phyloP scores from a whole-genome alignment of 92 coral and sea anemone species.

The Umimayanthus chanpuru region DNA sequence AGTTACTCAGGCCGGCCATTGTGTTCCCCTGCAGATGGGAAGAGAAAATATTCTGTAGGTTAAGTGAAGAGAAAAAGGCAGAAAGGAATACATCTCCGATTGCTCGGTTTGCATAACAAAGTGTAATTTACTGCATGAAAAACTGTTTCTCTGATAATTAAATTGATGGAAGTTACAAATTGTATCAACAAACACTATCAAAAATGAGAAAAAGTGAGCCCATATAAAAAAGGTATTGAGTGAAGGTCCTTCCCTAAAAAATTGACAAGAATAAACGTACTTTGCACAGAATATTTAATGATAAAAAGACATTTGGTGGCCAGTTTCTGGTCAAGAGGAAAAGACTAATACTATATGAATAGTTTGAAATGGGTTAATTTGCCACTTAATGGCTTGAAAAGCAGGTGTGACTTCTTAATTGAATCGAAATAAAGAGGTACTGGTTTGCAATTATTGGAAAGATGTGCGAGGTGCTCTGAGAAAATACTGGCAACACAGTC shows the following conservation, averaged over 20 bases:
- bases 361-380: slow-evolving; percentile 46
- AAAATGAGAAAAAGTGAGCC: not conserved
- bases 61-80: not conserved
- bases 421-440: slow-evolving; percentile 49
- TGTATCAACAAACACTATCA: slow-evolving; percentile 12
- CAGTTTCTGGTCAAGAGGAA: not conserved
- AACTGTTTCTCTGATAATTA: slow-evolving; percentile 16
- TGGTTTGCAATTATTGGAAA: slow-evolving; percentile 11
- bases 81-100: not conserved
- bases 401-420: slow-evolving; percentile 71
- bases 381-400: slow-evolving; percentile 56
- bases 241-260: not conserved
- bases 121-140: slow-evolving; percentile 21
- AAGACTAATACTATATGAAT: slow-evolving; percentile 24
- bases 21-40: slow-evolving; percentile 36
- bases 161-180: not conserved
- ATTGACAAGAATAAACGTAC: not conserved
- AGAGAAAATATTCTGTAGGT: not conserved
- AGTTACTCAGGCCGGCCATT: slow-evolving; percentile 1
- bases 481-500: not conserved
- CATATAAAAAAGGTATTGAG: not conserved
- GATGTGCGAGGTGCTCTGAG: not conserved
- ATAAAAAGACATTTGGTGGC: not conserved
- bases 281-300: not conserved
- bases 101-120: slow-evolving; percentile 25